Evolutionary conservation across 92 coral and sea anemone genomes (phyloP).

Genomic region (Phenganax marumi): DNA sequence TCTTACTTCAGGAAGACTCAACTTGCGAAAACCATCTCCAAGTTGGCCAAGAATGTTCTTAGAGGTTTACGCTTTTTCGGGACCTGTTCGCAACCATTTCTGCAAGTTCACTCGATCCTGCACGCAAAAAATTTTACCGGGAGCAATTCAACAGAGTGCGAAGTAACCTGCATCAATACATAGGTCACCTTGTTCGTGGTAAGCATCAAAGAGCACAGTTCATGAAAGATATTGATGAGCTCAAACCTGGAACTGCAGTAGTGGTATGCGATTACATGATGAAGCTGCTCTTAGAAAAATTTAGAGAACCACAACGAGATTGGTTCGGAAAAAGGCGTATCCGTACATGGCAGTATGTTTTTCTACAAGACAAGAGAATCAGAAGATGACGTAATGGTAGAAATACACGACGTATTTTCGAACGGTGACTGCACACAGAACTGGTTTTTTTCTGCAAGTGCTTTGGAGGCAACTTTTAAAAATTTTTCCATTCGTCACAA

Average conservation of each 20-base stretch:
- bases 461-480: constrained; percentile 22
- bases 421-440: constrained; percentile 42
- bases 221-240: constrained; percentile 41
- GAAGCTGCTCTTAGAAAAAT: constrained; percentile 46
- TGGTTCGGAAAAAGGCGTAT: constrained; percentile 45
- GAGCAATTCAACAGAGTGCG: constrained; percentile 9
- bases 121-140: constrained; percentile 25
- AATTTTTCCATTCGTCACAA: constrained; percentile 19
- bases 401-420: constrained; percentile 34
- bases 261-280: constrained; percentile 56
- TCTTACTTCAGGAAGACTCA: constrained; percentile 8
- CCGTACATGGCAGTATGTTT: constrained; percentile 30
- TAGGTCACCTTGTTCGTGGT: constrained; percentile 62
- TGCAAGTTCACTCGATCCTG: constrained; percentile 6
- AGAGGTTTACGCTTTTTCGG: constrained; percentile 40
- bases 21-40: constrained; percentile 26
- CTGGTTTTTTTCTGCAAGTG: constrained; percentile 32
- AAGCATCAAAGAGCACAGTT: constrained; percentile 49
- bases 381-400: constrained; percentile 16
- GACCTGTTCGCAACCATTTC: constrained; percentile 30
- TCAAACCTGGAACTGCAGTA: constrained; percentile 45
- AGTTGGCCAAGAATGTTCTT: constrained; percentile 29
- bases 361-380: constrained; percentile 13
- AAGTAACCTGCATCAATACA: constrained; percentile 46
- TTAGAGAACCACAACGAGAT: constrained; percentile 50